Evolutionary conservation across 2,888 invertebrate genomes (phyloP).

Genomic region (Phragmatobia fuliginosa): DNA sequence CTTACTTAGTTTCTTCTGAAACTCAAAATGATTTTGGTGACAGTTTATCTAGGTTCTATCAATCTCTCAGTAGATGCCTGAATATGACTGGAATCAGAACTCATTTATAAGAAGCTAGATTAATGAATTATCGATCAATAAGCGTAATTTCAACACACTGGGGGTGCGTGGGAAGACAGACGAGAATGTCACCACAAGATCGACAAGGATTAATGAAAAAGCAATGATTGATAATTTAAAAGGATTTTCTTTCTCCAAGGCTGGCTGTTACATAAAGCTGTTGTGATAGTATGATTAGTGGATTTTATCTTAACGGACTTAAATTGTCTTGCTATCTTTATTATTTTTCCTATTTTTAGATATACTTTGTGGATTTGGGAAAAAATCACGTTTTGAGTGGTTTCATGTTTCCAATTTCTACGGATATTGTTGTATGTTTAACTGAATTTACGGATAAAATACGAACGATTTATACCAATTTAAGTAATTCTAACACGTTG

Average conservation of each 20-base stretch:
- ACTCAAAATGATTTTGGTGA: too few relatives aligned
- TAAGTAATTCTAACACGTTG: not conserved
- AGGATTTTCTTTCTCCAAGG: not conserved
- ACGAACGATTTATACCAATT: not conserved
- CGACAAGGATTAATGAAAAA: not conserved
- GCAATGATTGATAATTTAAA: not conserved
- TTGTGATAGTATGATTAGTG: not conserved
- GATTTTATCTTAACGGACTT: not conserved
- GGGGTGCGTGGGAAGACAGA: not conserved
- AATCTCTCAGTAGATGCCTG: not conserved
- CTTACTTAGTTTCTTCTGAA: not conserved
- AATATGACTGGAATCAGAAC: not conserved
- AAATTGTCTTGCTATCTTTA: not conserved
- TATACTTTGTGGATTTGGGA: not conserved
- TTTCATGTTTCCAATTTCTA: not conserved
- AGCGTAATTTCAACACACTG: not conserved
- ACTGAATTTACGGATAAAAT: not conserved
- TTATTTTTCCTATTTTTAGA: not conserved
- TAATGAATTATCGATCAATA: constrained; percentile 2
- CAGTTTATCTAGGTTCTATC: not conserved
- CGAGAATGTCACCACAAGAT: not conserved
- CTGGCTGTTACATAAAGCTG: not conserved
- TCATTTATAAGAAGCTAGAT: not conserved
- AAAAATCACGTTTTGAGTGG: too few relatives aligned
- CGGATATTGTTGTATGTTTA: not conserved